Evolutionary conservation across 2,797 vertebrate genomes (phyloP), one percentile per base, ranked within the genome.

Genomic region (Strix occidentalis): DNA sequence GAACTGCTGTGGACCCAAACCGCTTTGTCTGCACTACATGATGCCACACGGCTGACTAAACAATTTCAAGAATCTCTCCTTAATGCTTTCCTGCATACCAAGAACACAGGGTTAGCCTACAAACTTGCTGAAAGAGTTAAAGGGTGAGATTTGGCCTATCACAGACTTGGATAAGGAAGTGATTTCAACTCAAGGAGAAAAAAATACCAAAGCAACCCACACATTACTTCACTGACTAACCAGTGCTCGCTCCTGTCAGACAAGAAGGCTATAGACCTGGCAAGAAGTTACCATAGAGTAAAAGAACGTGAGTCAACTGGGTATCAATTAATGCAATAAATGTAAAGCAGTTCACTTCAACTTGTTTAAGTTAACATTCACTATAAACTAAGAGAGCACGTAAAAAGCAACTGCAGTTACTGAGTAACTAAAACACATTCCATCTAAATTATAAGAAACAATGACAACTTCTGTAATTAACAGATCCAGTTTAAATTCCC

Each of bases 71-170:
- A 85, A 53, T 21, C 71, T 46, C 64, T 63, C 43, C 8, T 53
- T 6, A 0, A 26, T 13, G 20, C n/a, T 53, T 76, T 37, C 41
- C 39, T 29, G 23, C 28, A 21, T 9, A 81, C 14, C 46, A 81
- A 66, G 84, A 41, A 0, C 61, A 85, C 10, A 56, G 10, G 5
- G 18, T 2, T 26, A 39, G 33, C n/a, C 41, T 41, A 43, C 0
- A 3, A 86, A 50, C 29, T 7, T 37, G 65, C 31, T 51, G 26
- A 43, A 91, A 43, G 17, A n/a, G 33, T 53, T 46, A 69, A 82
- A 12, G 15, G 51, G 9, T 43, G 19, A 65, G 37, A 91, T 51
- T 4, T 53, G 25, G 72, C 48, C 65, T 54, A 35, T 7, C 11
- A 23, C 3, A 81, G n/a, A 56, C 29, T 56, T 31, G 16, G 13